Evolutionary conservation across 2,888 invertebrate species (phyloP), one percentile per base, ranked within the genome.

Genomic region (Euspilapteryx auroguttella): DNA sequence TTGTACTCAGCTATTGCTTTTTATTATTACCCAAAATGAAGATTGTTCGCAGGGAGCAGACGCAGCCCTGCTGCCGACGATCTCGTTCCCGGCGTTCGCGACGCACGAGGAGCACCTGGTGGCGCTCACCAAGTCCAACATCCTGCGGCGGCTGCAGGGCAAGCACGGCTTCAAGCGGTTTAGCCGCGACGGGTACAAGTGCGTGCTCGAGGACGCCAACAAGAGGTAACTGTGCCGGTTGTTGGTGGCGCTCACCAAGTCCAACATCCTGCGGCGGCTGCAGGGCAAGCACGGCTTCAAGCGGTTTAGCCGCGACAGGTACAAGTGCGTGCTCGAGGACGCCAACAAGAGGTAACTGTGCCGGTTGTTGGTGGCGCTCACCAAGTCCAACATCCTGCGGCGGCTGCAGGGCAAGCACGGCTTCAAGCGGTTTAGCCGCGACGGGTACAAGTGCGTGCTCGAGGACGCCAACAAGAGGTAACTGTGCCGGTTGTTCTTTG

Each of bases 1-100:
- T n/a, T n/a, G n/a, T n/a, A n/a, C n/a, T n/a, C n/a, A n/a, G n/a
- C n/a, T n/a, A n/a, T n/a, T n/a, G n/a, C n/a, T n/a, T n/a, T n/a
- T n/a, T n/a, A n/a, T n/a, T n/a, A n/a, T n/a, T n/a, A n/a, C n/a
- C n/a, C n/a, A n/a, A n/a, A n/a, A n/a, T n/a, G n/a, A n/a, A n/a
- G n/a, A n/a, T n/a, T n/a, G 33, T 42, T 54, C 62, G 35, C 46
- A 95, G 92, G 94, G 92, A 37, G 94, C 96, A 2, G 99, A 99
- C 75, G 85, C 89, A 1, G 89, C 96, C 1, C 76, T 99, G 13
- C 52, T 99, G 23, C 85, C 95, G 4, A 95, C 97, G 2, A 85
- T 99, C 47, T 94, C 96, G 12, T 99, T 96, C 77, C 99, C 99
- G 12, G 94, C 95, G 1, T 99, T 99, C 75, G 95, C 95, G 1